Base-by-base conservation (phyloP, 2,888 invertebrate genomes). In the Mythimna pallens region DNA sequence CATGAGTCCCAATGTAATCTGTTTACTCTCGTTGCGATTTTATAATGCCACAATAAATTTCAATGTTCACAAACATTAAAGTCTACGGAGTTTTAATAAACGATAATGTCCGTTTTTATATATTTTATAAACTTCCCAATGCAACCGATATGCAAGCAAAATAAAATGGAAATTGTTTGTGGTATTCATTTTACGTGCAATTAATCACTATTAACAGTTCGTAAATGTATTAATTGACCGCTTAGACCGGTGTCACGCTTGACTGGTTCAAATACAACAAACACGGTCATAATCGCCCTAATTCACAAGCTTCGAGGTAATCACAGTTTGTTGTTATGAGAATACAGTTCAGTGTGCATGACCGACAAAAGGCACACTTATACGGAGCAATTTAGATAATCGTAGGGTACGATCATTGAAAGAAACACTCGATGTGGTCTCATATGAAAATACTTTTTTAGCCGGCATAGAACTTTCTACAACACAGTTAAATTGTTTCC, bases 11-110 rank as follows among this genome's bases (percentile, higher is more conserved):
- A 69, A 62, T 65, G 73, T 76, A 76, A 73, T 79, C 71, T 82
- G 79, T 82, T 82, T 80, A 34, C 73, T 77, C 69, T 71, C 57
- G 62, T 65, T 58, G 66, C 43, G 65, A 80, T 80, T 81, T 78
- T 75, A 75, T 78, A 68, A 80, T 80, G 61, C 73, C 61, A 77
- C 70, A 73, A 77, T 76, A 73, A 73, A 72, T 65, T 82, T 66
- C 36, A 67, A 68, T 62, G 78, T 69, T 70, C 71, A 70, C 76
- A 70, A 81, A 72, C 71, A 78, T 81, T 69, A 73, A 71, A 78
- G 66, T 71, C 79, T 71, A 71, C 58, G 50, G 40, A 72, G 40
- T 65, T 71, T 40, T 59, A 72, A 72, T 67, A 73, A 64, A 78
- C 65, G 59, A 64, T 67, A 66, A 65, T 25, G 52, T 63, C 40